Conservation (phyloP, 2,888 invertebrate genomes). For the Alviniconcha strummeri region DNA sequence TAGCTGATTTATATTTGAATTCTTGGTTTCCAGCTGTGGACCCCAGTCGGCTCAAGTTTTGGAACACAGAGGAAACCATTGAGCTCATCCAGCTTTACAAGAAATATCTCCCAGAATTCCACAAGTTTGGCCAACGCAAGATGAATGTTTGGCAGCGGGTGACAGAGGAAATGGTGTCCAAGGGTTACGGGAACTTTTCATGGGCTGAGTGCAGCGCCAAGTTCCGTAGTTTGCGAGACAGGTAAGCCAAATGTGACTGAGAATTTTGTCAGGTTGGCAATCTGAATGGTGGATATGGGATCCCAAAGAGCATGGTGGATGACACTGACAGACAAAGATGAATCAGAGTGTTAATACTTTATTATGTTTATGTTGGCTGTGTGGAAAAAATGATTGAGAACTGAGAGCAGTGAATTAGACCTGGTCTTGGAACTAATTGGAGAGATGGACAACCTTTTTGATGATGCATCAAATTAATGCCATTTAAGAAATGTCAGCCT, state of each 20-base stretch:
- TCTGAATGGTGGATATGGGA: too few species aligned
- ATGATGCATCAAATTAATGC: too few species aligned
- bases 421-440: too few species aligned
- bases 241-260: background rate
- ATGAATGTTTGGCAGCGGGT: conserved; percentile 33
- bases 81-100: conserved; percentile 31
- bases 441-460: too few species aligned
- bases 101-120: conserved; percentile 29
- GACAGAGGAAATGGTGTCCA: conserved; percentile 26
- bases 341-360: too few species aligned
- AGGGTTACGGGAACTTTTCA: conserved; percentile 30
- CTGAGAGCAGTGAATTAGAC: too few species aligned
- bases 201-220: conserved; percentile 34
- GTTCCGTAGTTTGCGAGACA: conserved; percentile 32
- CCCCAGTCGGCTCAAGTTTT: conserved; percentile 20
- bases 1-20: too few species aligned
- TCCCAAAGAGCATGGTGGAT: too few species aligned
- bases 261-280: background rate
- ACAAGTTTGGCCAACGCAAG: conserved; percentile 30
- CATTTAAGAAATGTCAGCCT: too few species aligned
- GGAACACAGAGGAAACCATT: conserved; percentile 26
- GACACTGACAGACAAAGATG: too few species aligned
- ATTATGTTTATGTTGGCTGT: too few species aligned
- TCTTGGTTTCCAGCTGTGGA: background rate
- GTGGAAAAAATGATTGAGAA: too few species aligned